Conservation (phyloP, 2,797 vertebrate species). For the Coendou prehensilis region DNA sequence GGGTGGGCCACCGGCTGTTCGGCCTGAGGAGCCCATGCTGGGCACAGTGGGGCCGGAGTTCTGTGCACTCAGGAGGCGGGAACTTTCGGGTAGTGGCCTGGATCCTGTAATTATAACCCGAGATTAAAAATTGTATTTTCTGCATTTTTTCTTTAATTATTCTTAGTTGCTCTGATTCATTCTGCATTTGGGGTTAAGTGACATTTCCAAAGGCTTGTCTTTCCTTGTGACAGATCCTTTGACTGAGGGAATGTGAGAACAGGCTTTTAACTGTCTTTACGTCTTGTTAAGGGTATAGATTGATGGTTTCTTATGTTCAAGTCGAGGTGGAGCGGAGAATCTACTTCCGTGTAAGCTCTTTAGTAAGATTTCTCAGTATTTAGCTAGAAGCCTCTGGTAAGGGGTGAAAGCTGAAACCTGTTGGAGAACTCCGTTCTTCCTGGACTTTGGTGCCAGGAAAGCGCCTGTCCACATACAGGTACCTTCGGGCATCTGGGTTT, state of each 20-base stretch:
- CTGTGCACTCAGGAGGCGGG: neutral
- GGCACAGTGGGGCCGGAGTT: rapidly evolving
- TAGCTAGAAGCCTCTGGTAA: neutral
- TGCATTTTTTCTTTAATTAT: neutral
- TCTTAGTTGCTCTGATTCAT: neutral
- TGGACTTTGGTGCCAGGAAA: neutral
- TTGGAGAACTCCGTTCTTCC: rapidly evolving
- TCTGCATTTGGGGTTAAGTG: neutral
- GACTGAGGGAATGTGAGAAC: neutral
- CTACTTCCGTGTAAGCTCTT: neutral
- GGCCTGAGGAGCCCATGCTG: rapidly evolving
- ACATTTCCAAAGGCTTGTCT: neutral
- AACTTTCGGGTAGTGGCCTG: neutral
- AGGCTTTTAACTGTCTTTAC: neutral
- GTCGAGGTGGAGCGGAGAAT: neutral
- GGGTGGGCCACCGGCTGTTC: neutral
- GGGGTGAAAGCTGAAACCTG: neutral
- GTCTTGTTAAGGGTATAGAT: neutral
- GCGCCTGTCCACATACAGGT: rapidly evolving
- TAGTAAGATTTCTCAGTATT: neutral
- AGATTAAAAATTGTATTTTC: neutral
- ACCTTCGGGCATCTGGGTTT: too few relatives aligned
- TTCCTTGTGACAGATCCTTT: neutral
- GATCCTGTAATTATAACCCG: neutral
- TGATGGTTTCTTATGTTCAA: neutral